These are phyloP conservation scores for Phocoena sinus DNA, from an alignment of 2,113 vertebrate species.

Conservation along the genomic window DNA sequence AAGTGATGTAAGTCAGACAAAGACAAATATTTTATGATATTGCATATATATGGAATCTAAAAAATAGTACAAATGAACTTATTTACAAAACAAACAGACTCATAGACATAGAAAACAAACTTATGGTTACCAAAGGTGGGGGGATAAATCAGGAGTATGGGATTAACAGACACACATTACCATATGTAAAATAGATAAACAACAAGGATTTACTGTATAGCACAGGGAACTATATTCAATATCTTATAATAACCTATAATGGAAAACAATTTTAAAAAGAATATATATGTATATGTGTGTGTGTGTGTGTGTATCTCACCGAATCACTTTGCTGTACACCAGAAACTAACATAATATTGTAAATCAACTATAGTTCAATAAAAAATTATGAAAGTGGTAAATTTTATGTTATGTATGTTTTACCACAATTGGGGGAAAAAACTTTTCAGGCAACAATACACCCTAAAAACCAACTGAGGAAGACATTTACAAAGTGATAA, in stretches of 20 bases:
- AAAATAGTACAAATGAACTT: background rate
- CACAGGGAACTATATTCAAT: background rate
- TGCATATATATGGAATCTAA: background rate
- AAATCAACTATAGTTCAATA: background rate
- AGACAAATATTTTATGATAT: background rate
- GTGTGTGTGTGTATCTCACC: background rate
- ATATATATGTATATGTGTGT: background rate
- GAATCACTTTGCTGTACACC: background rate
- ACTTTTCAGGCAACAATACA: background rate
- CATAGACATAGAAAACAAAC: background rate
- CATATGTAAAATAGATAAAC: background rate
- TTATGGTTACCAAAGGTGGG: background rate
- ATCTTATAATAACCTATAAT: background rate
- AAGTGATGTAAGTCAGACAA: background rate
- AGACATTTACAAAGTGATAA: background rate
- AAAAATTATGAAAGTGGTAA: background rate
- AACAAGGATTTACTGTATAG: background rate
- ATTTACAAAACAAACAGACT: background rate
- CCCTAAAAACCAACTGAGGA: background rate
- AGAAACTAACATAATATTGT: background rate
- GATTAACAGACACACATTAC: background rate
- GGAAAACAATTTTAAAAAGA: background rate
- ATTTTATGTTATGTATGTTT: background rate
- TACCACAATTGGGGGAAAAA: background rate
- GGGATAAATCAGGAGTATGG: background rate